Evolutionary conservation across 2,113 vertebrate genomes (phyloP).

Genomic region (Hyperopisus bebe): DNA sequence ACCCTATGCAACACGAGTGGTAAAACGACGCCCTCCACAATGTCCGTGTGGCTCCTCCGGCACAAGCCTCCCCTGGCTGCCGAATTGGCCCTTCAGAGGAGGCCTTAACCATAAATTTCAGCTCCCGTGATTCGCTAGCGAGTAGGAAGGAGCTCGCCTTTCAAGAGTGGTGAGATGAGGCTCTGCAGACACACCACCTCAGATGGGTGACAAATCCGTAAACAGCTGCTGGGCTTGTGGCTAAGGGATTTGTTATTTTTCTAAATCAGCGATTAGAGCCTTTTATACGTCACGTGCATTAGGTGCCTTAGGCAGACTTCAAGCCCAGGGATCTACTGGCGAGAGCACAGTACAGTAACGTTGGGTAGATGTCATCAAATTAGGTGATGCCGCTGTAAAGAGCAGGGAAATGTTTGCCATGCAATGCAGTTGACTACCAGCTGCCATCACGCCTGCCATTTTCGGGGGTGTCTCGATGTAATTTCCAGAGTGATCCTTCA

Average conservation of each 20-base stretch:
- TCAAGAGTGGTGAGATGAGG: neutral
- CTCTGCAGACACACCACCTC: neutral
- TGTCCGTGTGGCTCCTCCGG: too few species aligned
- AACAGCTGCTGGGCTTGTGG: constrained; percentile 23
- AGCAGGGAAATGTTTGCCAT: neutral
- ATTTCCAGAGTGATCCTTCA: constrained; percentile 11
- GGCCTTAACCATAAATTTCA: neutral
- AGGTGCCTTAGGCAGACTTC: constrained; percentile 43
- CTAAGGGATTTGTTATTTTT: constrained; percentile 58
- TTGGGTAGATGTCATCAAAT: constrained; percentile 30
- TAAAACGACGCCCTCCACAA: neutral
- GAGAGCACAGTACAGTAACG: constrained; percentile 50
- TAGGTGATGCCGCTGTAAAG: neutral
- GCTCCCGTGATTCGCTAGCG: neutral
- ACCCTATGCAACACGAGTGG: neutral
- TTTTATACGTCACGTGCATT: constrained; percentile 53
- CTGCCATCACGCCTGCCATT: neutral
- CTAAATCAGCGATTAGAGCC: constrained; percentile 56
- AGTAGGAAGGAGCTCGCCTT: neutral
- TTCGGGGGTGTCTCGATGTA: neutral
- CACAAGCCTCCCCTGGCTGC: neutral
- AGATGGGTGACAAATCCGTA: neutral
- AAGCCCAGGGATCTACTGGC: constrained; percentile 40
- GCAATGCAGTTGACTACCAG: neutral
- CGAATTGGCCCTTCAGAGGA: neutral